These are phyloP conservation scores for Hypercompe scribonia DNA, from an alignment of 2,888 invertebrate genomes.

Conservation along the genomic window DNA sequence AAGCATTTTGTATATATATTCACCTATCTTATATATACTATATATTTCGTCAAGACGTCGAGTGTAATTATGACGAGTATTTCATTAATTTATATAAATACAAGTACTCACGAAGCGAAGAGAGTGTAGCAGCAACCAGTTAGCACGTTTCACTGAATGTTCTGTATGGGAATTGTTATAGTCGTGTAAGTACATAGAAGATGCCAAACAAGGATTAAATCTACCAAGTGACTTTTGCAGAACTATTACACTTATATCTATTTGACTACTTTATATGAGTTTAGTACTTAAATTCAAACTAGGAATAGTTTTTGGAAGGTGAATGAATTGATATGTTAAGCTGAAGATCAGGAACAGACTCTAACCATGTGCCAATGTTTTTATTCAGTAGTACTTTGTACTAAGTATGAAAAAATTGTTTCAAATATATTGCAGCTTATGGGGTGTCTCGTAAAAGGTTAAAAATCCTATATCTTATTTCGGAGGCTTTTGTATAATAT, in stretches of 20 bases:
- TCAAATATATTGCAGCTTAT: neutral
- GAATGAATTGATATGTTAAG: neutral
- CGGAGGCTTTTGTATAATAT: neutral
- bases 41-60: neutral
- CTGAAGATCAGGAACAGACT: neutral
- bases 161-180: neutral
- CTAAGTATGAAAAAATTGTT: neutral
- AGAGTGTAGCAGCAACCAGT: neutral
- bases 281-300: too few relatives aligned
- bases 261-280: neutral
- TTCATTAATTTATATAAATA: neutral
- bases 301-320: too few relatives aligned
- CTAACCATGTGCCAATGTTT: neutral
- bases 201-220: neutral
- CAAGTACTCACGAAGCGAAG: neutral
- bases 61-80: neutral
- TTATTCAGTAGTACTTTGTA: neutral
- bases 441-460: neutral
- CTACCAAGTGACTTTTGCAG: neutral
- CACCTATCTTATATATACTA: too few relatives aligned
- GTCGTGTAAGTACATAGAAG: neutral
- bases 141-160: neutral
- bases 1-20: too few relatives aligned
- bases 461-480: neutral
- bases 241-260: neutral